Evolutionary conservation across 2,797 vertebrate genomes (phyloP).

Genomic region (Melanotaenia pygmaea): DNA sequence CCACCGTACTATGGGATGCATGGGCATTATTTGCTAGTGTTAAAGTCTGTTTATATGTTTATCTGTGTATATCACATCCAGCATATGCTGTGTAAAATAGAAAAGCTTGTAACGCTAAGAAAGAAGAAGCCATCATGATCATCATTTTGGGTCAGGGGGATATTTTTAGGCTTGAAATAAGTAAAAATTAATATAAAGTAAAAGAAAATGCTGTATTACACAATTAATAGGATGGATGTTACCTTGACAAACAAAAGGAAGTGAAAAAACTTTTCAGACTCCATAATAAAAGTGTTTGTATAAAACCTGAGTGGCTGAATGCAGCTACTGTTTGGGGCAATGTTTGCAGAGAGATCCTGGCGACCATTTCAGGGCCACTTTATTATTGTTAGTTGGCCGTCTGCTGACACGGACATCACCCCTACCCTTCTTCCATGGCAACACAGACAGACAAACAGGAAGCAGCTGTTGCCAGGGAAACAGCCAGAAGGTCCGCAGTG

Average conservation of each 20-base stretch:
- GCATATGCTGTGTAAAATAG: background rate
- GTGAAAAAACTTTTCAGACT: conserved; percentile 14
- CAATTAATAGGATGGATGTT: background rate
- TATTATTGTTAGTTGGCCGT: conserved; percentile 34
- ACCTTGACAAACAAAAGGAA: conserved; percentile 12
- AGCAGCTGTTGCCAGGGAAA: conserved; percentile 86
- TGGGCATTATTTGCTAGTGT: background rate
- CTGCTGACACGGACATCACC: conserved; percentile 16
- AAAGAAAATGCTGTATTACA: background rate
- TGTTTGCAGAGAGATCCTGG: conserved; percentile 21
- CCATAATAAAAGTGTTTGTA: background rate
- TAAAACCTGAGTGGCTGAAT: background rate
- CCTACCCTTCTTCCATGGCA: conserved; percentile 60
- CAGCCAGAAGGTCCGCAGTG: conserved; percentile 69
- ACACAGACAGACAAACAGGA: conserved; percentile 83
- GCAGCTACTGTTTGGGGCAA: conserved; percentile 22
- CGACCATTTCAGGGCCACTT: conserved; percentile 48
- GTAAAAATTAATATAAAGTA: background rate
- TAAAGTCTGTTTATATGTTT: no score
- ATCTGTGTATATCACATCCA: background rate
- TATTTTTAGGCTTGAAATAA: background rate
- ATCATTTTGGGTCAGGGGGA: conserved; percentile 2
- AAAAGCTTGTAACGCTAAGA: background rate
- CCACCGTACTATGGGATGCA: no score
- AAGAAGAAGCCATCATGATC: background rate